A percentile compares a stretch with the other conserved stretches of the same genome.
Evolutionary conservation across 1,140 invertebrate species (phyloP).

Genomic region (Atopsyche davidsoni): DNA sequence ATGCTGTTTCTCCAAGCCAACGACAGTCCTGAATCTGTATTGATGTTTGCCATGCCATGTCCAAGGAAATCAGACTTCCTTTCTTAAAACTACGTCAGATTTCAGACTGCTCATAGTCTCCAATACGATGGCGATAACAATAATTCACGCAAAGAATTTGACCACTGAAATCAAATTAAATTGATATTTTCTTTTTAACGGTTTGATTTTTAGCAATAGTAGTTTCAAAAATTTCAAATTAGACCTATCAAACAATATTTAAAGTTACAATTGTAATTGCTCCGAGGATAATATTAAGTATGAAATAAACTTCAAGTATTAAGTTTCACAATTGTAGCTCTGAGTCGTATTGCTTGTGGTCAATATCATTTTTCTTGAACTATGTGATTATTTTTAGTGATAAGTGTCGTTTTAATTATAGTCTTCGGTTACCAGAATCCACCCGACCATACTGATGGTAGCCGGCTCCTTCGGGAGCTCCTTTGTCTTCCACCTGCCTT

Average conservation of each 20-base stretch:
- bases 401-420: conserved; percentile 13
- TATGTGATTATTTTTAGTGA: background rate
- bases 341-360: background rate
- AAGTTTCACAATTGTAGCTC: background rate
- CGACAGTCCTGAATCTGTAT: no score
- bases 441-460: conserved; percentile 68
- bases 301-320: no score
- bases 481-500: conserved; percentile 43
- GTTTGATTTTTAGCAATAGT: no score
- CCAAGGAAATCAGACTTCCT: background rate
- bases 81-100: background rate
- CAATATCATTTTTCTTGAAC: background rate
- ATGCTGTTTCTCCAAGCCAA: no score
- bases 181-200: no score
- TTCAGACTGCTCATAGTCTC: background rate
- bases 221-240: no score
- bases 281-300: no score
- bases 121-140: background rate
- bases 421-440: conserved; percentile 43
- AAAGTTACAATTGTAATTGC: no score
- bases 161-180: no score
- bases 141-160: no score
- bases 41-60: background rate
- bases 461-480: conserved; percentile 57
- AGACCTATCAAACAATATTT: no score